Percentiles rank a stretch among this genome's conserved stretches.
Evolutionary conservation across 1,140 invertebrate species (phyloP).

Genomic region (Scylla paramamosain): DNA sequence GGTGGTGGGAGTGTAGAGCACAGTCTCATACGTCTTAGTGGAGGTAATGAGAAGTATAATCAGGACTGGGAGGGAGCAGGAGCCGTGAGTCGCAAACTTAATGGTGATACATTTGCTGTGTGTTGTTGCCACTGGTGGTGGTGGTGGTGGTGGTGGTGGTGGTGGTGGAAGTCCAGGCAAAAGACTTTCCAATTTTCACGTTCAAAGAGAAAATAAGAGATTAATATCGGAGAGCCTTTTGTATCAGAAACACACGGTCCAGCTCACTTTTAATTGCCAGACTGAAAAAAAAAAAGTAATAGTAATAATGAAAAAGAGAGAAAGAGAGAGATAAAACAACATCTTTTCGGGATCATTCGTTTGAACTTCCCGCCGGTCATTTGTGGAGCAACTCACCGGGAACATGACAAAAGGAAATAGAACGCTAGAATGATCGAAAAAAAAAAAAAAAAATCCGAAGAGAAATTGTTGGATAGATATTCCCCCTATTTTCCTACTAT

Average conservation of each 20-base stretch:
- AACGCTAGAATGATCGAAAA: too few species aligned
- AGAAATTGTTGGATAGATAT: too few species aligned
- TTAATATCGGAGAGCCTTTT: background rate
- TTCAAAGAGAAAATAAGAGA: background rate
- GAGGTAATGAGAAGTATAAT: conserved; percentile 5
- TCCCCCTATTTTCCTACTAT: too few species aligned
- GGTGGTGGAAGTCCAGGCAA: background rate
- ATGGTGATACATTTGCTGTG: background rate
- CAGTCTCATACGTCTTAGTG: background rate
- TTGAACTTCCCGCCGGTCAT: background rate
- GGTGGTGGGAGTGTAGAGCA: background rate
- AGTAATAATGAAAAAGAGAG: too few species aligned
- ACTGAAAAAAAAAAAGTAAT: background rate
- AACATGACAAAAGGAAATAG: too few species aligned
- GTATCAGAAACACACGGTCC: background rate
- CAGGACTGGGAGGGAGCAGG: background rate
- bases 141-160: background rate
- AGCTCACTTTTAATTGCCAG: background rate
- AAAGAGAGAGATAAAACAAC: background rate
- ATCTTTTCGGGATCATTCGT: background rate
- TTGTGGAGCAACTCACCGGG: too few species aligned
- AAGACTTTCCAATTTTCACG: background rate
- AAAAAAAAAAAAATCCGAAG: too few species aligned
- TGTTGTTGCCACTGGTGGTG: background rate
- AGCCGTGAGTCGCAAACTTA: background rate